A percentile compares a stretch with the other conserved stretches of the same genome.
phyloP scores from a whole-genome alignment of 2,888 invertebrate genomes.

The Metellina segmentata region DNA sequence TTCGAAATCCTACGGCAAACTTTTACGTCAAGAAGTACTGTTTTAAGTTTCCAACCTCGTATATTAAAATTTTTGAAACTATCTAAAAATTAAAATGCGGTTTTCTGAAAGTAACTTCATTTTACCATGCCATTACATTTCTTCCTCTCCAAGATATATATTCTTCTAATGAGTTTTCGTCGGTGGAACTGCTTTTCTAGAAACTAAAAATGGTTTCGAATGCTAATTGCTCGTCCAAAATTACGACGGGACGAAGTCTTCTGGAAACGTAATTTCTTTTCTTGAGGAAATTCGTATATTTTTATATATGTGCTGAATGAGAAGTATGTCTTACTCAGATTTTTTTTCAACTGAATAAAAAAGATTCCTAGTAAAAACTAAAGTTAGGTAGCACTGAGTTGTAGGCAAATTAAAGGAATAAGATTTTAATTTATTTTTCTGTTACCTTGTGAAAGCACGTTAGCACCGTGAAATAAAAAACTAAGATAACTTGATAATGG shows the following conservation, averaged over 20 bases:
- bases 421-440: too few species aligned
- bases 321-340: too few species aligned
- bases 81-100: conserved; percentile 61
- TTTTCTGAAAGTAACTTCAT: conserved; percentile 47
- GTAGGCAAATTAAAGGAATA: too few species aligned
- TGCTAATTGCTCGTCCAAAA: conserved; percentile 59
- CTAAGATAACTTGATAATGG: too few species aligned
- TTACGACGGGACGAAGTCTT: conserved; percentile 21
- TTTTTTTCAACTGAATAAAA: too few species aligned
- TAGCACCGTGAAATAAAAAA: too few species aligned
- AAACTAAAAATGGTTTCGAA: conserved; percentile 42
- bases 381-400: too few species aligned
- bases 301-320: neutral
- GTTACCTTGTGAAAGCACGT: too few species aligned
- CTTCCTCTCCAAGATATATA: conserved; percentile 11
- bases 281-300: neutral
- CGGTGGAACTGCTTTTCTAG: conserved; percentile 33
- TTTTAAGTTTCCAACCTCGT: conserved; percentile 44
- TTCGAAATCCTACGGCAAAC: neutral
- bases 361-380: too few species aligned
- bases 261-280: neutral
- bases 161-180: conserved; percentile 61
- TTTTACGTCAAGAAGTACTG: conserved; percentile 13
- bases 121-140: conserved; percentile 41
- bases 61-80: conserved; percentile 57